Evolutionary conservation across 1,140 invertebrate species (phyloP), one percentile per base, ranked within the genome.

Genomic region (Panulirus ornatus): DNA sequence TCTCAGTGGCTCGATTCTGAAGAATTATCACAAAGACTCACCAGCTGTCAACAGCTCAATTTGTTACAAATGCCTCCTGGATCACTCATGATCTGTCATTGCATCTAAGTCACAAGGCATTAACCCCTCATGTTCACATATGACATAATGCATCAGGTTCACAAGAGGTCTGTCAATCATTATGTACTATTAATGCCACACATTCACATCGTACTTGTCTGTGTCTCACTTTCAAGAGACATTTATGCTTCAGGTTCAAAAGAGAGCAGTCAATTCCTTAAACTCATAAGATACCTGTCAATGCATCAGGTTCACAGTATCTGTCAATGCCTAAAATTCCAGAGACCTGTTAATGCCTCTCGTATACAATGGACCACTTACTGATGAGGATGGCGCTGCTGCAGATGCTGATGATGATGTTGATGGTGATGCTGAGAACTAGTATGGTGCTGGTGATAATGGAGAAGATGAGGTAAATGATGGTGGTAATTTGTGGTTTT

Each of bases 401-500:
- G 83, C 14, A 22, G 16, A 14, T 85, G 83, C 22, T 85, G 83
- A 6, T 44, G 38, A 22, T n/a, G 36, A 44, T 88, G 73, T 36
- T 79, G 85, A 11, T 78, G 85, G 38, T 88, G 85, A 27, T 63
- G 75, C 44, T 42, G 27, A 19, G 85, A 79, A 51, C 54, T 79
- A 27, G 36, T 78, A 76, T 63, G 85, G 16, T 51, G 85, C n/a
- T 78, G 76, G 40, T 78, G 75, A 70, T 79, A 88, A 54, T 88
- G 85, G 14, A 79, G 63, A 22, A 79, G 51, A 44, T 88, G 85
- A 30, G 76, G 75, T 16, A 88, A 54, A 79, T 88, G 75, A 44
- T 88, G 85, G 42, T 87, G 84, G 38, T 88, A 79, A 63, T 34
- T 79, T 30, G 85, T 38, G 66, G 75, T 38, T 75, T 88, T 88